Conservation (phyloP, 2,113 vertebrate species). For the Arenaria interpres region DNA sequence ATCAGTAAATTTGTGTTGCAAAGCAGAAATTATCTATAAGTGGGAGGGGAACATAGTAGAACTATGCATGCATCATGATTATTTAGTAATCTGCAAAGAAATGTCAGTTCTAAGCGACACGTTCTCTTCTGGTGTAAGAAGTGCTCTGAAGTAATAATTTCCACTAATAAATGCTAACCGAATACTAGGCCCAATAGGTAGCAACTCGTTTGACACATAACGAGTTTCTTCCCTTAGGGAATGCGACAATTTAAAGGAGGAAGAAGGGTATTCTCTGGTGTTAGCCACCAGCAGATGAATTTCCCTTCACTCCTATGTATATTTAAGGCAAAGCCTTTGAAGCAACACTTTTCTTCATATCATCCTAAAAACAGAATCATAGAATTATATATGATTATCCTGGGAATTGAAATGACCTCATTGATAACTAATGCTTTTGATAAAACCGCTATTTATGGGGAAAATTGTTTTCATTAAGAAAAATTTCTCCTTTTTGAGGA, state of each 20-base stretch:
- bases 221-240: background rate
- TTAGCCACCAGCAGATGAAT: background rate
- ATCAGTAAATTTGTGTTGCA: background rate
- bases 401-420: background rate
- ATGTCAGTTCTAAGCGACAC: background rate
- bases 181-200: background rate
- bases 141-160: background rate
- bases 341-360: background rate
- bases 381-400: background rate
- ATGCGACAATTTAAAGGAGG: background rate
- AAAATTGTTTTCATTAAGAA: background rate
- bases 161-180: background rate
- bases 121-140: background rate
- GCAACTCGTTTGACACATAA: accelerated
- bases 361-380: background rate
- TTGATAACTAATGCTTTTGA: background rate
- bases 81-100: background rate
- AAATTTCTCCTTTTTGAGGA: background rate
- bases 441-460: background rate
- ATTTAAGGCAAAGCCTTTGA: background rate
- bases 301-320: background rate
- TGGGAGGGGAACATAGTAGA: background rate
- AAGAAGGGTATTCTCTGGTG: background rate
- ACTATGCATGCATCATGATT: background rate
- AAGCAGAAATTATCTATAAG: background rate